Evolutionary conservation across 1,140 invertebrate genomes (phyloP).

Genomic region (Nixonia krombeini): DNA sequence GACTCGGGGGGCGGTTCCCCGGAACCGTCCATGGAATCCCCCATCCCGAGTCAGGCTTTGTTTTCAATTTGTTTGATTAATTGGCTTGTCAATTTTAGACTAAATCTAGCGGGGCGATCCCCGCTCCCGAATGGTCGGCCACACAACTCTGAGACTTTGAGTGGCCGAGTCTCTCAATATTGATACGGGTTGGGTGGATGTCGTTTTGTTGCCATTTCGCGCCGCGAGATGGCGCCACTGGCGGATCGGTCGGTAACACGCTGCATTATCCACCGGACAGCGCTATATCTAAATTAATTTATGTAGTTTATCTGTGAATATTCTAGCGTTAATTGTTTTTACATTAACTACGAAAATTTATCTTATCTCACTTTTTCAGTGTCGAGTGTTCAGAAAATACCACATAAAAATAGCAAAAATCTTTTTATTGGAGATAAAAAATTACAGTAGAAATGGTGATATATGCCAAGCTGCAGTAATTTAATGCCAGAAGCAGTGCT

Average conservation of each 20-base stretch:
- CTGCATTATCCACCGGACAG: no score
- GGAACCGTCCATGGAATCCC: conserved; percentile 79
- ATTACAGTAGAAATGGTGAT: conserved; percentile 7
- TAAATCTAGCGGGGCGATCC: conserved; percentile 14
- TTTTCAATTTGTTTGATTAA: neutral
- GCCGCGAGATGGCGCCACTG: no score
- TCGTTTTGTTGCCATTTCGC: no score
- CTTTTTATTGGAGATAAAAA: neutral
- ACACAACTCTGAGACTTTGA: no score
- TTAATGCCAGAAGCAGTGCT: conserved; percentile 1
- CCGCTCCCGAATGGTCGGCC: conserved; percentile 1
- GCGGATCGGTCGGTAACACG: no score
- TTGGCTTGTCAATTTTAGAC: neutral
- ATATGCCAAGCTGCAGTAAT: conserved; percentile 33
- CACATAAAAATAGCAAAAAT: neutral
- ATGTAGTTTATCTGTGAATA: no score
- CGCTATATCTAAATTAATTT: no score
- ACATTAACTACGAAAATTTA: neutral
- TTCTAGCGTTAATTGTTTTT: neutral
- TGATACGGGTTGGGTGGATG: no score
- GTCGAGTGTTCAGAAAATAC: neutral
- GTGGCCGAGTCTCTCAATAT: no score
- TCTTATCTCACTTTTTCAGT: no score
- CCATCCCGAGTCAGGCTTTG: conserved; percentile 67
- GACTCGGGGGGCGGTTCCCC: conserved; percentile 76